Conservation (phyloP, 2,888 invertebrate genomes). For the Ditula angustiorana region DNA sequence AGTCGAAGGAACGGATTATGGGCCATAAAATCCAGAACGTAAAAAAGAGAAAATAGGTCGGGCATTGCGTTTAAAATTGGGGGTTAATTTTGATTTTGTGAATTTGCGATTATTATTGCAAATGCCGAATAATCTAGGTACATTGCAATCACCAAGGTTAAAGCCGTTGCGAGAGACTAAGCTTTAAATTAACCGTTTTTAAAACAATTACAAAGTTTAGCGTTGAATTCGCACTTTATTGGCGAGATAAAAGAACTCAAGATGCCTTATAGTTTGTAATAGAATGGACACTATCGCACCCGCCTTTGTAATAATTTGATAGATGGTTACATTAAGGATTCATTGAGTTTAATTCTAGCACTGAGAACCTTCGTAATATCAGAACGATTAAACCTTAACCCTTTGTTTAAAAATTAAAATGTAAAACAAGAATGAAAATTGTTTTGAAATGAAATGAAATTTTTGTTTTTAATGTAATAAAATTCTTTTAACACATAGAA, state of each 20-base stretch:
- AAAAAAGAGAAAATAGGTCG: conserved; percentile 27
- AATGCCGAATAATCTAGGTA: neutral
- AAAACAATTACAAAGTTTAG: neutral
- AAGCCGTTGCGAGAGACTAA: too few relatives aligned
- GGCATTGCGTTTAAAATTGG: conserved; percentile 21
- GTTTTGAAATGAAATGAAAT: too few relatives aligned
- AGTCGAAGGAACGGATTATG: conserved; percentile 44
- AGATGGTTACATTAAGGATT: neutral
- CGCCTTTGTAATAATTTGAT: neutral
- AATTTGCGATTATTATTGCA: neutral
- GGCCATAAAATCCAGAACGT: conserved; percentile 36
- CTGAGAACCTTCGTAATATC: neutral
- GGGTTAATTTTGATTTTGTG: neutral
- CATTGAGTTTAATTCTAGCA: neutral
- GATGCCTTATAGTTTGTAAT: neutral
- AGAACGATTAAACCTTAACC: neutral
- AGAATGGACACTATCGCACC: neutral
- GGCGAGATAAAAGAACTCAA: too few relatives aligned
- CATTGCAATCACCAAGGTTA: neutral
- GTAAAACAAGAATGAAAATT: too few relatives aligned
- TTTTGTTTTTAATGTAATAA: too few relatives aligned
- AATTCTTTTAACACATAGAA: too few relatives aligned
- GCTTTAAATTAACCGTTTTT: neutral
- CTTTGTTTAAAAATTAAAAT: too few relatives aligned
- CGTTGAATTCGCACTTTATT: too few relatives aligned